phyloP scores from a whole-genome alignment of 2,797 vertebrate genomes.

The Acanthis flammea region DNA sequence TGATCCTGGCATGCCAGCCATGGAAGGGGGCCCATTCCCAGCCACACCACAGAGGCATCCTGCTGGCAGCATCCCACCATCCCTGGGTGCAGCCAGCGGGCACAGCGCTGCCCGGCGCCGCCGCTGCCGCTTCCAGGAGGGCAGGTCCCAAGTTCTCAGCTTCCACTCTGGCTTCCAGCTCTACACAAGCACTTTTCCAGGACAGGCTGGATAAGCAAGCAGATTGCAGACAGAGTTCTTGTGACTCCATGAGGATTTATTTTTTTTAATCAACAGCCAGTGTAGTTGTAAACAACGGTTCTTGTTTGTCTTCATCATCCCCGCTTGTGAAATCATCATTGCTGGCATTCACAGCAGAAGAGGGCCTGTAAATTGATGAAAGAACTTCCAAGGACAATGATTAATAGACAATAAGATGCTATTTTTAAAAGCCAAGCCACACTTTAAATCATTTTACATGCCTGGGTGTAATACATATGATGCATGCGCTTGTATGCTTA shows the following conservation, averaged over 20 bases:
- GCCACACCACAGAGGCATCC: background rate
- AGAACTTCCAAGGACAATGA: background rate
- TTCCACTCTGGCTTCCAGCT: background rate
- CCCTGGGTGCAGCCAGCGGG: background rate
- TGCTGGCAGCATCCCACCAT: background rate
- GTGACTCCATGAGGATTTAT: background rate
- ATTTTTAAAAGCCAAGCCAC: background rate
- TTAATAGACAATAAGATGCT: background rate
- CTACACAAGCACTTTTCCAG: background rate
- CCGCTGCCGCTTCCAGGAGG: background rate
- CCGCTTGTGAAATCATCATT: conserved; percentile 22
- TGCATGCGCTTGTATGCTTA: background rate
- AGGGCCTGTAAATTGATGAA: background rate
- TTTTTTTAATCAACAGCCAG: background rate
- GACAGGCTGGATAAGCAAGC: background rate
- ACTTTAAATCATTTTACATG: background rate
- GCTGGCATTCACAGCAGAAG: conserved; percentile 14
- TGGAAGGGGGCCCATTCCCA: background rate
- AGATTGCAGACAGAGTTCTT: conserved; percentile 10
- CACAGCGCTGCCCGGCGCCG: background rate
- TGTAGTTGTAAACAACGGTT: conserved; percentile 23
- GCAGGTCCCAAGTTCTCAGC: background rate
- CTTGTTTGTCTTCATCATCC: conserved; percentile 30
- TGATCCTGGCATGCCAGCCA: background rate
- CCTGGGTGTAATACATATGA: background rate